Evolutionary conservation across 2,888 invertebrate genomes (phyloP), one percentile per base, ranked within the genome.

Genomic region (Cyclophora punctaria): DNA sequence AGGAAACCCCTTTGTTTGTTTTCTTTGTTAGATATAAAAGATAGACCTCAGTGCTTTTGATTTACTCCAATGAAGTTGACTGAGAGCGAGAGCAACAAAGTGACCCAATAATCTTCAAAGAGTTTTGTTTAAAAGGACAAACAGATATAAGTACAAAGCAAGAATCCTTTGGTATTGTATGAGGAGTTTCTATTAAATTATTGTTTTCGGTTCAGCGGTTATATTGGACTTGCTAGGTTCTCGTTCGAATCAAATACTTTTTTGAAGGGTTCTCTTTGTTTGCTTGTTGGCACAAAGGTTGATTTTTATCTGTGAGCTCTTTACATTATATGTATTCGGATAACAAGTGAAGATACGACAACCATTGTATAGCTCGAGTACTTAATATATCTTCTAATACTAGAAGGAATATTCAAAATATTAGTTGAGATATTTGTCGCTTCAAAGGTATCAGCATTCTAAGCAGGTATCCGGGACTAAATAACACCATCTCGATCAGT

Each of bases 1-100:
- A 51, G 49, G 53, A 53, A 56, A 54, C 46, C 50, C 50, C 49
- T 50, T 63, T 63, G 57, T 66, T 59, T 57, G 51, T 59, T 55
- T 57, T 57, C 53, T 50, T 58, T 54, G 56, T 60, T 55, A 53
- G 48, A 55, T 58, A 55, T 57, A 51, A 50, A 59, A 60, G 56
- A 59, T 55, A 50, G 45, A 48, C 48, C 37, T 45, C 47, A 42
- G 48, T 55, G 49, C 55, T 52, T 52, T 52, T 55, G 55, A 55
- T 55, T 55, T 50, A 48, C 50, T 44, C 48, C 48, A 52, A 50
- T 55, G 46, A 50, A 48, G 55, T 52, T 50, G 50, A 49, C 49
- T 47, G 40, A 41, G 34, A 47, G 45, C 35, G 35, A 47, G 41
- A 43, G 46, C 50, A 46, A 49, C 55, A 52, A 52, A 55, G 51